A percentile compares a stretch with the other conserved stretches of the same genome.
Conservation (phyloP, 2,888 invertebrate genomes). For the Agrotis clavis region DNA sequence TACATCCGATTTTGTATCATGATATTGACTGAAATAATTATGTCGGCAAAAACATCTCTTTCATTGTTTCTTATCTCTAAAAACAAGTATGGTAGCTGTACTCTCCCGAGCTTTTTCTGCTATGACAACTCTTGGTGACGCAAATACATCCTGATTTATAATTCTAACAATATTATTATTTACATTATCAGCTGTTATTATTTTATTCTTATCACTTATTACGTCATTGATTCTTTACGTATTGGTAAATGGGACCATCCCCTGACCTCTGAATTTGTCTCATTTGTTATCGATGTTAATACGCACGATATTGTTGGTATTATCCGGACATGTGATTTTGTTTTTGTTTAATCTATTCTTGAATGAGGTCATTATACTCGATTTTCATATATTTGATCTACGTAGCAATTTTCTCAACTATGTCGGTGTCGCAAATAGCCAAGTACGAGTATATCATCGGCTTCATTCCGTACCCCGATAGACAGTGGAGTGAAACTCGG, state of each 20-base stretch:
- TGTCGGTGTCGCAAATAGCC: too few species aligned
- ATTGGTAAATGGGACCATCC: slow-evolving; percentile 6
- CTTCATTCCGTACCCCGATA: too few species aligned
- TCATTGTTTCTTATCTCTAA: too few species aligned
- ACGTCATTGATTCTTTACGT: slow-evolving; percentile 9
- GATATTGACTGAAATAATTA: too few species aligned
- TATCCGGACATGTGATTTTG: slow-evolving; percentile 5
- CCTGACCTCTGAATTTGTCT: slow-evolving; percentile 12
- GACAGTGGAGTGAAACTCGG: too few species aligned
- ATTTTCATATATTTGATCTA: neutral
- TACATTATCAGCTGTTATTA: slow-evolving; percentile 21
- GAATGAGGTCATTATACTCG: neutral
- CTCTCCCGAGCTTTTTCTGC: neutral
- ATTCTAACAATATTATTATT: slow-evolving; percentile 38
- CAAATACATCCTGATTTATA: neutral
- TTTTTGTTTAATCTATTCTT: slow-evolving; percentile 4
- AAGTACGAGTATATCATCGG: too few species aligned
- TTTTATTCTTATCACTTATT: neutral
- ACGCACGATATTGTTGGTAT: neutral
- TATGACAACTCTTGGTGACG: neutral
- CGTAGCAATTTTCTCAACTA: too few species aligned
- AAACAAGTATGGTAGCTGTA: neutral
- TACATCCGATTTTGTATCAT: too few species aligned
- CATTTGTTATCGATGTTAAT: neutral
- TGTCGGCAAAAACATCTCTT: too few species aligned